Evolutionary conservation across 2,113 vertebrate genomes (phyloP), one percentile per base, ranked within the genome.

Genomic region (Siphamia tubifer): DNA sequence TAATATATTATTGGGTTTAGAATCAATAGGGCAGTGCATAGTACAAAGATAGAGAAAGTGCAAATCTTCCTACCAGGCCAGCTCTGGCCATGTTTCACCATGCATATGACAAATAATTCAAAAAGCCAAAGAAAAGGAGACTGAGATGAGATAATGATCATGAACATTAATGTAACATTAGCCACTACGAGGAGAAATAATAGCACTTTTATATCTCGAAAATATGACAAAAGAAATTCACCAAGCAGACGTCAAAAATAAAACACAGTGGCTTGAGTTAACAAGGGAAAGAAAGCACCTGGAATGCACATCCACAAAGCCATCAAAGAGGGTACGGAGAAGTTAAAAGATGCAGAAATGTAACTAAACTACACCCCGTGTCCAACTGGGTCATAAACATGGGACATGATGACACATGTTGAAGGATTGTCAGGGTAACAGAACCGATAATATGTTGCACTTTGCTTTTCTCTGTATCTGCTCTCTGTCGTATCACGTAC

Each of bases 21-120:
- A 99, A 98, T 99, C 97, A 99, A 97, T 96, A 98, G 97, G 97
- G 96, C 96, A 96, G 97, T 99, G 97, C 98, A 99, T 98, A 99
- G 96, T 99, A 99, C 95, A 99, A 98, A 99, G 96, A 94, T 95
- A 95, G 92, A 96, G 94, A 99, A 98, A 99, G 97, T 99, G 97
- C 98, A 98, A 96, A 95, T 96, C 95, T 95, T 96, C 94, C 95
- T 95, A 94, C 92, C 93, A 90, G 94, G 92, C 87, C 92, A 90
- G 84, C 90, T 84, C 76, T 66, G 91, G 91, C 93, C 92, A 11
- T 89, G 89, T 90, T 90, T 94, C 89, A 92, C 83, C 91, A 94
- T 94, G 94, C 92, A 94, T 93, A 93, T 91, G 85, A 83, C 81
- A 90, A 86, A 88, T 76, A 43, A 52, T 77, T 24, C n/a, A 44